A percentile compares a stretch with the other conserved stretches of the same genome.
Conservation (phyloP, 2,888 invertebrate species). For the Cerastoderma edule region DNA sequence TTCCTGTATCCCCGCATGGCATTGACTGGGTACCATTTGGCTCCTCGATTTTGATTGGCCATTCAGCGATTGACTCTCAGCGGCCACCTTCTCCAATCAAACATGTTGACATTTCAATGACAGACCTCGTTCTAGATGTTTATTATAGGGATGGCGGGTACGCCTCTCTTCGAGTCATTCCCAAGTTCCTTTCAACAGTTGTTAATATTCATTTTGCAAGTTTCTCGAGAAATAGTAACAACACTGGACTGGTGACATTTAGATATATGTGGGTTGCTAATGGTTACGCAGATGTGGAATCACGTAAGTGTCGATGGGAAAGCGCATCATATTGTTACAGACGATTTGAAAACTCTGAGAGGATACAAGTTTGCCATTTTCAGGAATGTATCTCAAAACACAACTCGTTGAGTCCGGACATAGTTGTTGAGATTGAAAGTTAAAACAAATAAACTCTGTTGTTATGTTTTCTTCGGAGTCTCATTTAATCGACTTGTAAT, state of each 20-base stretch:
- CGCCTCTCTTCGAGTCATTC: constrained; percentile 30
- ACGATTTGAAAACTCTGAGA: constrained; percentile 50
- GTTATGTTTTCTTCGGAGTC: too few species aligned
- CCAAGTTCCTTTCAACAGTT: constrained; percentile 26
- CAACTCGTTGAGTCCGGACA: constrained; percentile 67
- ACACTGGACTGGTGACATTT: constrained; percentile 60
- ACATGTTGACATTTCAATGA: constrained; percentile 40
- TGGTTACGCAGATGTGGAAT: constrained; percentile 67
- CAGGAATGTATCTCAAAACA: constrained; percentile 64
- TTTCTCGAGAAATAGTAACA: constrained; percentile 27
- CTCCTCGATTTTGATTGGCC: constrained; percentile 65
- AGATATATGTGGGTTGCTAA: constrained; percentile 67
- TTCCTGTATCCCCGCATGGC: constrained; percentile 56
- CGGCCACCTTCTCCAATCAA: constrained; percentile 55
- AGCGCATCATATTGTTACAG: constrained; percentile 46
- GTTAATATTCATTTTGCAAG: constrained; percentile 34
- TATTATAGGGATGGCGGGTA: constrained; percentile 47
- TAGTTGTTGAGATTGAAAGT: constrained; percentile 30
- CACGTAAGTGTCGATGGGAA: constrained; percentile 57
- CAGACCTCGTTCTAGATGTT: constrained; percentile 20
- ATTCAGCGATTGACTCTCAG: constrained; percentile 27
- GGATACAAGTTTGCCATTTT: constrained; percentile 63
- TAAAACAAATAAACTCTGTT: too few species aligned
- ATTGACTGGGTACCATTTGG: constrained; percentile 68
- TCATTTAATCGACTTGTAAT: too few species aligned